Base-by-base conservation (phyloP, 2,113 vertebrate genomes). In the Pseudopodoces humilis region DNA sequence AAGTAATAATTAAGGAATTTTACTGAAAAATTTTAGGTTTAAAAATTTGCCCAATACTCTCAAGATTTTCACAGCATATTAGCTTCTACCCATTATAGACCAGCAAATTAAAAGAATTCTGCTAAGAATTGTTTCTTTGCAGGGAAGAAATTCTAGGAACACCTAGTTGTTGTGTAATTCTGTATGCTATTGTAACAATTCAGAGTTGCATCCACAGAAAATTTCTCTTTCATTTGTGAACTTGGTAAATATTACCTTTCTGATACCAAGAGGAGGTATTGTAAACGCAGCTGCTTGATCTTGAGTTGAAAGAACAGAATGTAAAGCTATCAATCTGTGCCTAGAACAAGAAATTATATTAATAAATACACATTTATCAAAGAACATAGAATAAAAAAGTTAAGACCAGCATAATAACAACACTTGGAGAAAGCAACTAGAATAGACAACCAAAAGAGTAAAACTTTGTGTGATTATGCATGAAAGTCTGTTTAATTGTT, bases 281-380 rank as follows among this genome's bases (percentile, higher is more conserved):
- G 97, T 98, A 95, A 99, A 99, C 6, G 99, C 99, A 94, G 99
- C 96, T 82, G 98, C 98, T 96, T 99, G 99, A 89, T 99, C 99
- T 96, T 99, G 99, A 18, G 99, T 99, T 3, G 99, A 99, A 70
- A 99, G 98, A 49, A 99, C 98, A 7, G 99, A 99, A 97, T 99
- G 99, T 24, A 99, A 98, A 46, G 99, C 98, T 91, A 99, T 98
- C 91, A 99, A 95, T 89, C 93, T 98, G 95, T 98, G 99, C 93
- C 99, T 99, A 96, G 79, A 98, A 97, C 11, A 91, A 92, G 84
- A 93, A 97, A 95, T 69, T 24, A 47, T 6, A 52, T 4, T 16
- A 49, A 72, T 72, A 22, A 91, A 43, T 37, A 60, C 3, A 74
- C 1, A 31, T 10, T 60, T 43, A 50, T 2, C 5, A 68, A 86